These are phyloP conservation scores for Sorex maritimensis DNA, from an alignment of 2,797 vertebrate genomes.

Conservation along the genomic window DNA sequence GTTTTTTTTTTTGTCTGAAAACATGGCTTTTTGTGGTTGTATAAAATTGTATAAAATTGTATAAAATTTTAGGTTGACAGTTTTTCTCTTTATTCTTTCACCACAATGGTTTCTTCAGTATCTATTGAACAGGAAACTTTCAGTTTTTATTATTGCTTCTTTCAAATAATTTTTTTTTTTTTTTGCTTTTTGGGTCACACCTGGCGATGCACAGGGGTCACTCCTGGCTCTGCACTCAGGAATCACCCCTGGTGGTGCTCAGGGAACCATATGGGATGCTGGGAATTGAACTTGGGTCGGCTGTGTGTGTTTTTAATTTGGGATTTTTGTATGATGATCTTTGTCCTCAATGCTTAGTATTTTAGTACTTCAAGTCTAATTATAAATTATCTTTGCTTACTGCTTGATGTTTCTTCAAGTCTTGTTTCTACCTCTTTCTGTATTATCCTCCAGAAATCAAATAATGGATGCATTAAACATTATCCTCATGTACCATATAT, in stretches of 20 bases:
- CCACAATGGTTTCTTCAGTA: slow-evolving; percentile 15
- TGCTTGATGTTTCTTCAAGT: background rate
- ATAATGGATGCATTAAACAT: background rate
- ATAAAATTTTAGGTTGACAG: slow-evolving; percentile 40
- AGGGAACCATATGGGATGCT: too few relatives aligned
- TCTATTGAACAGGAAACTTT: slow-evolving; percentile 55
- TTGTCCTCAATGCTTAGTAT: background rate
- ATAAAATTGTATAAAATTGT: too few relatives aligned
- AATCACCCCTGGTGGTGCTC: too few relatives aligned
- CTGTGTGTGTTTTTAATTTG: too few relatives aligned
- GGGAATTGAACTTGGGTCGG: too few relatives aligned
- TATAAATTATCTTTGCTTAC: background rate
- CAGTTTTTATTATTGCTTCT: slow-evolving; percentile 27
- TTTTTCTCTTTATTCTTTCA: slow-evolving; percentile 26
- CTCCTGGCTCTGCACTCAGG: too few relatives aligned
- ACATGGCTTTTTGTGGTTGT: slow-evolving; percentile 53
- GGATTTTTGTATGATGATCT: background rate
- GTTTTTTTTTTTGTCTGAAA: slow-evolving; percentile 10
- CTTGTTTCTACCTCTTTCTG: too few relatives aligned
- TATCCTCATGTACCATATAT: background rate
- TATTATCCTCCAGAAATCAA: background rate
- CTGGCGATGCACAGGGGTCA: too few relatives aligned
- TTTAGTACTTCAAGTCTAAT: background rate
- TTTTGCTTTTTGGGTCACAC: too few relatives aligned
- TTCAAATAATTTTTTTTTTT: too few relatives aligned